These are phyloP conservation scores for Phengaris arion DNA, from an alignment of 2,888 invertebrate species.

Conservation along the genomic window DNA sequence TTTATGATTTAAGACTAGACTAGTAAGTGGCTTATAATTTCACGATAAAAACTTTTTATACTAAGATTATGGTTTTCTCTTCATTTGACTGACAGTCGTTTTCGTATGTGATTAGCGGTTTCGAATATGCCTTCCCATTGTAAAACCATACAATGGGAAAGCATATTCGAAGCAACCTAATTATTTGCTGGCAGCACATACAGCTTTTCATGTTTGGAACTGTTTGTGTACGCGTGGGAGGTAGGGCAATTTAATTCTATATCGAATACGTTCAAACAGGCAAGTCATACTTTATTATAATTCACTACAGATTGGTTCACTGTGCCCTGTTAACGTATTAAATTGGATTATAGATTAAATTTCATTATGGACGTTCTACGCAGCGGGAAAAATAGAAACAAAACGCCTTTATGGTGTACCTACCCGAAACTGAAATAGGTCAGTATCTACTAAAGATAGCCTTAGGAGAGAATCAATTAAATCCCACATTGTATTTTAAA, in stretches of 20 bases:
- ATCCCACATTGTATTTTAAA: no score
- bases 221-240: conserved; percentile 26
- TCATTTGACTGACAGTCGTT: background rate
- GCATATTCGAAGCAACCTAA: background rate
- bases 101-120: background rate
- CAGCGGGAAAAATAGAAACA: background rate
- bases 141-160: background rate
- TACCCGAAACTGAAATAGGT: no score
- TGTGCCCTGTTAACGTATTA: conserved; percentile 28
- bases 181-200: conserved; percentile 14
- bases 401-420: background rate
- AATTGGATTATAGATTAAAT: conserved; percentile 32
- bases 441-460: no score
- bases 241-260: conserved; percentile 21
- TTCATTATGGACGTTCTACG: conserved; percentile 16
- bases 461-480: no score
- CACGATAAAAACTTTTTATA: no score
- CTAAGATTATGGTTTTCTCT: no score
- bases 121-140: no score
- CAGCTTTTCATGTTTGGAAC: conserved; percentile 14
- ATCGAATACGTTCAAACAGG: conserved; percentile 29
- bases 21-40: no score
- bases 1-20: no score
- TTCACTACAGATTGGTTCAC: conserved; percentile 29
- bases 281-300: conserved; percentile 35